Evolutionary conservation across 2,797 vertebrate genomes (phyloP).

Genomic region (Astyanax mexicanus): DNA sequence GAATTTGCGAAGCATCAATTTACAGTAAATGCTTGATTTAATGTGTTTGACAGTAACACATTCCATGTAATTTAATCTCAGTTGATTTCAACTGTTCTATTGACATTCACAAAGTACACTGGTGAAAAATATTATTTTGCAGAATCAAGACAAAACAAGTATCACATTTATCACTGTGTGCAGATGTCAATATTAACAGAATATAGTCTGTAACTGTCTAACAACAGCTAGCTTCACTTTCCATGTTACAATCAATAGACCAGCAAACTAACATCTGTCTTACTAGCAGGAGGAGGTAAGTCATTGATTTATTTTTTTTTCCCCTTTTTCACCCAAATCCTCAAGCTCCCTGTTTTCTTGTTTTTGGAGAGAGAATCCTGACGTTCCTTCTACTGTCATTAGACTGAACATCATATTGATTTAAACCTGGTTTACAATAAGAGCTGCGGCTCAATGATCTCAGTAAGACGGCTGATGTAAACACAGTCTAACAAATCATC

Average conservation of each 20-base stretch:
- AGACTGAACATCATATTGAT: neutral
- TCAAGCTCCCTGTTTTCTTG: neutral
- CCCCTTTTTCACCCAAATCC: neutral
- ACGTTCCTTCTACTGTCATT: neutral
- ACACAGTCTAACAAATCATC: neutral
- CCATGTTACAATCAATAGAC: neutral
- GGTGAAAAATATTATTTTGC: neutral
- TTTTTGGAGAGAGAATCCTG: neutral
- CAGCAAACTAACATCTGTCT: slow-evolving; percentile 1
- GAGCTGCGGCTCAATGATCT: neutral
- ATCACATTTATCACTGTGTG: neutral
- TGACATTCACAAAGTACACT: too few species aligned
- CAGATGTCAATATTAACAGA: neutral
- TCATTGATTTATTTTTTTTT: neutral
- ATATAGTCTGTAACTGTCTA: neutral
- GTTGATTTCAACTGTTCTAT: too few species aligned
- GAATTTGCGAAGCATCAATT: too few species aligned
- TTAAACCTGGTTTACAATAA: neutral
- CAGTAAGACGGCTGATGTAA: neutral
- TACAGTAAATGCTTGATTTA: too few species aligned
- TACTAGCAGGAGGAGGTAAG: neutral
- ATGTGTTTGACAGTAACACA: too few species aligned
- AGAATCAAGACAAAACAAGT: neutral
- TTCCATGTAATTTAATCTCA: too few species aligned
- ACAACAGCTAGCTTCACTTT: neutral